Conservation (phyloP, 2,113 vertebrate species). For the Mirza zaza region DNA sequence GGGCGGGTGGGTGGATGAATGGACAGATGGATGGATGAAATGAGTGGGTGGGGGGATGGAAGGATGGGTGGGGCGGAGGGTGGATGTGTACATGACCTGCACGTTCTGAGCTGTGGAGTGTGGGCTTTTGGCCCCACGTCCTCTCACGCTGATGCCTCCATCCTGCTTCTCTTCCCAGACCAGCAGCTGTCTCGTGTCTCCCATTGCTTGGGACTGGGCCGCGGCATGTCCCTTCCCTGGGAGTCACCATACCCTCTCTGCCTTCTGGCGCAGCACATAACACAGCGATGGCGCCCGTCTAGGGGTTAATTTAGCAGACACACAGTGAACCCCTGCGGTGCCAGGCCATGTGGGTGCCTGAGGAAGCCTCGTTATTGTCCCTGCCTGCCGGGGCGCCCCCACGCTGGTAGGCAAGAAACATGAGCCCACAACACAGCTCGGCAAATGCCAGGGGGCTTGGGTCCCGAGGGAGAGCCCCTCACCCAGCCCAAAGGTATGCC, state of each 20-base stretch:
- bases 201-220: not conserved
- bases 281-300: not conserved
- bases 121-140: not conserved
- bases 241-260: not conserved
- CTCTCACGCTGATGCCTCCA: not conserved
- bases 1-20: not conserved
- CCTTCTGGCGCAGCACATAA: no score
- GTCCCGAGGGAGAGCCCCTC: not conserved
- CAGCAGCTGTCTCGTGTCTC: not conserved
- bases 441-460: not conserved
- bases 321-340: not conserved
- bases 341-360: not conserved
- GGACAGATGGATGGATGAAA: fast-evolving
- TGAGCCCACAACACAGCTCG: fast-evolving
- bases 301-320: not conserved
- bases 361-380: not conserved
- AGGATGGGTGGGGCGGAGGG: not conserved
- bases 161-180: not conserved
- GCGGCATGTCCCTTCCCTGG: no score
- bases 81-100: not conserved
- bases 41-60: not conserved
- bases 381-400: not conserved
- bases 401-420: not conserved
- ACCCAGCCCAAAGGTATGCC: not conserved
- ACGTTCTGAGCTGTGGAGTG: not conserved